phyloP scores from a whole-genome alignment of 2,888 invertebrate genomes.

The Melinaea menophilus region DNA sequence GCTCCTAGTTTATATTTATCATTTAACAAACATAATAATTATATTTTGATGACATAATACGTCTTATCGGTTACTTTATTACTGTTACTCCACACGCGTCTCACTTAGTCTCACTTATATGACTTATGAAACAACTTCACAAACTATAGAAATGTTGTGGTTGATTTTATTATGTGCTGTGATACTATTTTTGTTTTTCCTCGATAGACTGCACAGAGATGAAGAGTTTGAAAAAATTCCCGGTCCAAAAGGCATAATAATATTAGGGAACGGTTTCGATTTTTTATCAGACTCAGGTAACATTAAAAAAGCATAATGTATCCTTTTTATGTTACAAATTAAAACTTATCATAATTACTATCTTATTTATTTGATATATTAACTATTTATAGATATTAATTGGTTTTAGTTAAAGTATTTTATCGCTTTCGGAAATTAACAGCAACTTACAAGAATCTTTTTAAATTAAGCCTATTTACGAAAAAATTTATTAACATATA shows the following conservation, averaged over 20 bases:
- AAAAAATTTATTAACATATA: conserved; percentile 47
- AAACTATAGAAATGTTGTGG: neutral
- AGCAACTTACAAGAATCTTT: conserved; percentile 18
- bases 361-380: neutral
- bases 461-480: conserved; percentile 28
- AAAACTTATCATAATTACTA: neutral
- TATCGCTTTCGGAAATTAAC: conserved; percentile 8
- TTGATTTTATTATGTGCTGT: conserved; percentile 14
- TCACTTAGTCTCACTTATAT: no score
- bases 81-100: no score
- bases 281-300: conserved; percentile 38
- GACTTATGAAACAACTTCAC: no score
- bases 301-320: neutral
- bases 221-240: conserved; percentile 37
- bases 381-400: neutral
- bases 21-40: no score
- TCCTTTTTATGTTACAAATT: neutral
- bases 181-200: conserved; percentile 2
- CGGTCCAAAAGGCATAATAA: conserved; percentile 32
- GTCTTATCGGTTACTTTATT: no score
- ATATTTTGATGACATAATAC: no score
- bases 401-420: conserved; percentile 18
- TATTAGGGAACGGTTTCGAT: conserved; percentile 35
- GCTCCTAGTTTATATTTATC: no score
- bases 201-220: conserved; percentile 29